Evolutionary conservation across 2,797 vertebrate species (phyloP), one percentile per base, ranked within the genome.

Genomic region (Neosilurus hyrtlii): DNA sequence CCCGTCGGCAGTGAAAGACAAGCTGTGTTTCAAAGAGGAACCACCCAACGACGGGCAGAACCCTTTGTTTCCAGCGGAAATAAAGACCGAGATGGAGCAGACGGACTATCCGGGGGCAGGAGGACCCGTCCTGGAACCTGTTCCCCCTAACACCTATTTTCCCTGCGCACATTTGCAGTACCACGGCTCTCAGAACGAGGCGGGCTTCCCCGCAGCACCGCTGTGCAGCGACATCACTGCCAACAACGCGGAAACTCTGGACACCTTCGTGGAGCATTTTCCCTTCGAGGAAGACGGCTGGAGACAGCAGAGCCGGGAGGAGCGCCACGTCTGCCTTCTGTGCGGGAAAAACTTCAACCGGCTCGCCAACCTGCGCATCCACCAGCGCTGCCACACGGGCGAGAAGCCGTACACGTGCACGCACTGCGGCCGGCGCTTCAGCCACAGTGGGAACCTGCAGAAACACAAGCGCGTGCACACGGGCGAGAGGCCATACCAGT

Each of bases 381-480:
- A 89, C 83, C 88, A 86, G 82, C 85, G 86, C 18, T 87, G 86
- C 56, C 89, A 90, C 82, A 90, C 88, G 1, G 88, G 89, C 18
- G 88, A 90, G 78, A 90, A 88, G 37, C 89, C 89, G 2, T 89
- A 90, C 80, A 79, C 84, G 30, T 90, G 89, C 63, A 37, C 83
- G 9, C 86, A 88, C 80, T 90, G 89, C 49, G 88, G 88, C 20
- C 86, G 86, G 4, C 84, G 88, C 73, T 90, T 90, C 84, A 90
- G 88, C 72, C 89, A 90, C 30, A 86, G 88, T 7, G 89, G 89
- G 16, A 88, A 89, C 81, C 79, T 89, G 51, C 87, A 88, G 78
- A 89, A 87, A 70, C 89, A 90, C 81, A 87, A 87, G 72, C 63
- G 87, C 2, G 85, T 90, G 1, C 88, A 90, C 74, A 88, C 89